phyloP scores from a whole-genome alignment of 2,888 invertebrate species.

The Noctua fimbriata region DNA sequence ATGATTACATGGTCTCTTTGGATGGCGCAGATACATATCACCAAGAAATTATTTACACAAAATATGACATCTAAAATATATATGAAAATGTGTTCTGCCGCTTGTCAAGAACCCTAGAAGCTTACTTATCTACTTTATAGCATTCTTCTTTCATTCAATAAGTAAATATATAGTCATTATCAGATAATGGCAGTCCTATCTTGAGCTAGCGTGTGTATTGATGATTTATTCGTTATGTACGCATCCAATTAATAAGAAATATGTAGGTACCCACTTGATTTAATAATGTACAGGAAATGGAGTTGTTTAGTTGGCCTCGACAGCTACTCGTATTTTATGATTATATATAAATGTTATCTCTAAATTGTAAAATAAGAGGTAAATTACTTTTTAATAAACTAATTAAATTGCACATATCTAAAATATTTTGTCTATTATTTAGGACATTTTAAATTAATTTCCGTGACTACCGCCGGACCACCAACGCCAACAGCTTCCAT shows the following conservation, averaged over 20 bases:
- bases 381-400: constrained; percentile 79
- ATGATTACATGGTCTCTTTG: constrained; percentile 14
- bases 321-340: constrained; percentile 56
- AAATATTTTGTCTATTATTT: constrained; percentile 62
- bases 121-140: neutral
- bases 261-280: constrained; percentile 42
- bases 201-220: constrained; percentile 15
- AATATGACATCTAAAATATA: neutral
- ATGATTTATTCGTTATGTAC: constrained; percentile 39
- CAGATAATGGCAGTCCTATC: constrained; percentile 45
- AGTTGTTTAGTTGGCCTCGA: constrained; percentile 59
- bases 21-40: neutral
- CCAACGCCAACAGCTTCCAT: no score
- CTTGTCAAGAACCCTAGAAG: neutral
- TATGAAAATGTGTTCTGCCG: neutral
- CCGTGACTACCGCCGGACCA: no score
- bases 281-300: constrained; percentile 46
- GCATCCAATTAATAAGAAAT: constrained; percentile 27
- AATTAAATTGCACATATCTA: constrained; percentile 84
- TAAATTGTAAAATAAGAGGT: constrained; percentile 78
- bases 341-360: constrained; percentile 73
- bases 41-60: neutral
- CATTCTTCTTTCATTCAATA: constrained; percentile 12
- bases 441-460: neutral
- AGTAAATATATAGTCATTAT: constrained; percentile 15